Conservation (phyloP, 1,140 invertebrate species). For the Gryllus bimaculatus region DNA sequence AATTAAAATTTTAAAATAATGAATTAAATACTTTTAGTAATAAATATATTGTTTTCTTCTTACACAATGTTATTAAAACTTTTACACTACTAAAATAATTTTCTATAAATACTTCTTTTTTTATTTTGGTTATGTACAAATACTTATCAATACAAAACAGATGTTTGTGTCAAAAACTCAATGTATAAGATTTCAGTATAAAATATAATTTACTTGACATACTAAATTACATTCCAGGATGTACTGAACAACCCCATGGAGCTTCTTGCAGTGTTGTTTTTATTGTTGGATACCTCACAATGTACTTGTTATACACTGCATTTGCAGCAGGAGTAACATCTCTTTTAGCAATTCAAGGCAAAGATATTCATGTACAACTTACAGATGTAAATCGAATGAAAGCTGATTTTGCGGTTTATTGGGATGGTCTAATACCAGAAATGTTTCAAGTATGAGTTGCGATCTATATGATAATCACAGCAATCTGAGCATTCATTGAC, state of each 20-base stretch:
- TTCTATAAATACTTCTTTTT: not conserved
- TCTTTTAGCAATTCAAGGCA: slow-evolving; percentile 12
- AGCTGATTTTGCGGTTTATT: slow-evolving; percentile 13
- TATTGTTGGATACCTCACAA: slow-evolving; percentile 13
- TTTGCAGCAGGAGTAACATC: slow-evolving; percentile 18
- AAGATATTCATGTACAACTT: slow-evolving; percentile 11
- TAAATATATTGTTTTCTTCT: not conserved
- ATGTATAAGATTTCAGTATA: not conserved
- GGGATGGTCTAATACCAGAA: slow-evolving; percentile 11
- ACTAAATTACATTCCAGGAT: slow-evolving; percentile 6
- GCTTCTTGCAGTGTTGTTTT: slow-evolving; percentile 8
- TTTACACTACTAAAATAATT: not conserved
- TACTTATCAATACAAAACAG: not conserved
- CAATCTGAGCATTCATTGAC: too few relatives aligned
- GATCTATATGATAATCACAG: too few relatives aligned
- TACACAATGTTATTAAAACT: not conserved
- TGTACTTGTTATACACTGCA: slow-evolving; percentile 13
- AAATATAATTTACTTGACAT: not conserved
- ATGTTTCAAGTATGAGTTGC: not conserved
- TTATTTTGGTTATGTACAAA: not conserved
- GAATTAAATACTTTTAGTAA: too few relatives aligned
- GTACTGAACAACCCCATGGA: slow-evolving; percentile 9
- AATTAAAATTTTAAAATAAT: too few relatives aligned
- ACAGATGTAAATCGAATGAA: slow-evolving; percentile 8
- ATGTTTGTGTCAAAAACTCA: not conserved